phyloP scores from a whole-genome alignment of 2,888 invertebrate species.

The Lacanobia oleracea region DNA sequence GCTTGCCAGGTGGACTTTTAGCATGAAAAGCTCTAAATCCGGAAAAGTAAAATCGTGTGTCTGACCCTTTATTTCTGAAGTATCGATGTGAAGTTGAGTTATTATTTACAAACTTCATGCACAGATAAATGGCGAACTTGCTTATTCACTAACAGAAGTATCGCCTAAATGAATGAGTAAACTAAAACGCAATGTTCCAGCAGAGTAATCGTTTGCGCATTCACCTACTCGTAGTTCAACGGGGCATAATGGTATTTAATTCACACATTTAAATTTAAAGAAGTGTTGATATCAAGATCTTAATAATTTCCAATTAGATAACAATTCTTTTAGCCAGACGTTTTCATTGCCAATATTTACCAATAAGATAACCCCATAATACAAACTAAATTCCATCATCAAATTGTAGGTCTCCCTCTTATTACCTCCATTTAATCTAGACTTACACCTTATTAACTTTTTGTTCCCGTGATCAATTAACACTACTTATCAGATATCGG shows the following conservation, averaged over 20 bases:
- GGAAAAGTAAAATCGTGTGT: background rate
- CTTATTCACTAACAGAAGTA: too few species aligned
- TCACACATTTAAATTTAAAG: background rate
- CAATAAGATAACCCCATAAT: background rate
- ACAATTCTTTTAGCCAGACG: background rate
- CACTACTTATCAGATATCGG: slow-evolving; percentile 36
- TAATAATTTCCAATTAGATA: background rate
- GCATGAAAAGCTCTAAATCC: too few species aligned
- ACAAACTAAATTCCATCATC: slow-evolving; percentile 8
- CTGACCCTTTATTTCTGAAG: too few species aligned
- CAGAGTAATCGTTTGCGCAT: too few species aligned
- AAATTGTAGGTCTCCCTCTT: slow-evolving; percentile 13
- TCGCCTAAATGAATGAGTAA: too few species aligned
- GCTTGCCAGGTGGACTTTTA: background rate
- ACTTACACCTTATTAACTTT: slow-evolving; percentile 12
- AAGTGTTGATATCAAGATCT: background rate
- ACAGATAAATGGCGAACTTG: too few species aligned
- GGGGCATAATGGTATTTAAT: too few species aligned
- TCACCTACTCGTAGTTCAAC: too few species aligned
- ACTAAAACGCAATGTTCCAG: too few species aligned
- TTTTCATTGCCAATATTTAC: background rate
- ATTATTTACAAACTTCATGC: too few species aligned
- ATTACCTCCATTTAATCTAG: slow-evolving; percentile 26
- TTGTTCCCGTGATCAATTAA: background rate
- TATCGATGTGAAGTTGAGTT: too few species aligned